Evolutionary conservation across 2,797 vertebrate genomes (phyloP), one percentile per base, ranked within the genome.

Genomic region (Anguilla marmorata): DNA sequence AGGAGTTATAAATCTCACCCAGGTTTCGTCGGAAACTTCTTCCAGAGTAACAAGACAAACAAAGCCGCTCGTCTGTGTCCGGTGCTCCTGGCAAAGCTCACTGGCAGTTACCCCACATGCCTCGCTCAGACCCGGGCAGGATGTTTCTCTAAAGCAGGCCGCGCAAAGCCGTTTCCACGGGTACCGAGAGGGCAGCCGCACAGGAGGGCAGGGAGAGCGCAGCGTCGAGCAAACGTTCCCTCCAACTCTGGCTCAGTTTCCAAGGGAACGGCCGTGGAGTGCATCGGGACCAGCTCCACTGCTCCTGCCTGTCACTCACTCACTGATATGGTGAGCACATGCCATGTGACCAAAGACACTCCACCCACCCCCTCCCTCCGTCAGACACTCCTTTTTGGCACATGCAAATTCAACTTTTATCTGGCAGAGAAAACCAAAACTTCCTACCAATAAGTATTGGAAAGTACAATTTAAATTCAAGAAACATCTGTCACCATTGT

Each of bases 1-100:
- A 37, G 33, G 74, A 79, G 16, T 79, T 79, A 33, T 30, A 84
- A 84, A 84, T 24, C 83, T 84, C 52, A 84, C 83, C 83, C 45
- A 6, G 50, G 12, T 33, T 6, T 84, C 33, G 24, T 27, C 16
- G 50, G 16, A 56, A 58, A 14, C 52, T 56, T 84, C 50, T 58
- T 54, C 21, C 83, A 14, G 12, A 14, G 27, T 56, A 84, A 56
- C 5, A 56, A 33, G 79, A 50, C 21, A 82, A 11, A 33, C 16
- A 50, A 27, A 11, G 79, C 79, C 12, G 21, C 79, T 82, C 9
- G 45, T 24, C 79, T 24, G 21, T 24, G 24, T 56, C n/a, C 27
- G 11, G 12, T 54, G 45, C n/a, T 84, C 45, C n/a, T 30, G n/a
- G 82, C 82, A 84, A 84, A 8, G 27, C 52, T 54, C 83, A 58